These are phyloP conservation scores for Cyphomyrus discorhynchus DNA, from an alignment of 2,113 vertebrate genomes.

Conservation along the genomic window DNA sequence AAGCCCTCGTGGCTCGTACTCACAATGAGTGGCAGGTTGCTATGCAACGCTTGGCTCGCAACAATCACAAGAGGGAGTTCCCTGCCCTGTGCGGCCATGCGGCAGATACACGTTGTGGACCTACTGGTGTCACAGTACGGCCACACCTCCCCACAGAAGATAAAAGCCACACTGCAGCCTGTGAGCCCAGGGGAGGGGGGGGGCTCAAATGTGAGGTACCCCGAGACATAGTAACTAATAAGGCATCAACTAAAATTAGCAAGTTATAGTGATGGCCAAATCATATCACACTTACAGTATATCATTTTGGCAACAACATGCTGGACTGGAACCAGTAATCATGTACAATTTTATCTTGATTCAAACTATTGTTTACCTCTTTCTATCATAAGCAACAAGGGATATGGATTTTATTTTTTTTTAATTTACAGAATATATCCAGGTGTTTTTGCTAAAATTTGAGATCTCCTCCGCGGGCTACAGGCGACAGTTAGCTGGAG, in stretches of 20 bases:
- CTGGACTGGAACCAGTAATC: not conserved
- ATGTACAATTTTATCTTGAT: not conserved
- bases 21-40: slow-evolving; percentile 9
- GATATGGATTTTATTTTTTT: not conserved
- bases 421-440: not conserved
- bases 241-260: not conserved
- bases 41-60: slow-evolving; percentile 20
- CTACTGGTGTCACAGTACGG: not conserved
- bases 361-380: not conserved
- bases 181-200: not conserved
- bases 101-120: not conserved
- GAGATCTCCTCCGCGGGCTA: not conserved
- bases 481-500: not conserved
- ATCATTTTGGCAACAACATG: not conserved
- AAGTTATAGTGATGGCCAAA: not conserved
- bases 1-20: not conserved
- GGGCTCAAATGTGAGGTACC: not conserved
- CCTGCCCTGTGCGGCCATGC: not conserved
- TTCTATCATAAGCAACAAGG: not conserved
- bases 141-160: not conserved
- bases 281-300: not conserved
- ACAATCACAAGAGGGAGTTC: not conserved
- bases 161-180: not conserved
- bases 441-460: not conserved
- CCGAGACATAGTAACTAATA: not conserved